Conservation (phyloP, 2,113 vertebrate species). For the Ovis aries region ARS-UI_Ramb_v3.0 NC_056059.1:107828501-107829000, state of each 20-base stretch:
- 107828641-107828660: not conserved
- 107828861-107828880: not conserved
- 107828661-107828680: not conserved
- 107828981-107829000: not conserved
- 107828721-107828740: not conserved
- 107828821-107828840: not conserved
- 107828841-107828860: not conserved
- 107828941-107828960: not conserved
- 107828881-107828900: not conserved
- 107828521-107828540: not conserved
- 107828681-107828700: not conserved
- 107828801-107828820: not conserved
- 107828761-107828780: not conserved
- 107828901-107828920: not conserved
- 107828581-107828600: fast-evolving
- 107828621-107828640: not conserved
- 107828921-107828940: not conserved
- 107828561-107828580: fast-evolving
- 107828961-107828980: not conserved
- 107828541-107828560: not conserved
- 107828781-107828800: not conserved
- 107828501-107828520: not conserved
- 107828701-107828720: not conserved
- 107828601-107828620: not conserved
- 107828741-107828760: not conserved